These are phyloP conservation scores for Eolophus roseicapilla DNA, from an alignment of 2,113 vertebrate species.

Conservation along the genomic window DNA sequence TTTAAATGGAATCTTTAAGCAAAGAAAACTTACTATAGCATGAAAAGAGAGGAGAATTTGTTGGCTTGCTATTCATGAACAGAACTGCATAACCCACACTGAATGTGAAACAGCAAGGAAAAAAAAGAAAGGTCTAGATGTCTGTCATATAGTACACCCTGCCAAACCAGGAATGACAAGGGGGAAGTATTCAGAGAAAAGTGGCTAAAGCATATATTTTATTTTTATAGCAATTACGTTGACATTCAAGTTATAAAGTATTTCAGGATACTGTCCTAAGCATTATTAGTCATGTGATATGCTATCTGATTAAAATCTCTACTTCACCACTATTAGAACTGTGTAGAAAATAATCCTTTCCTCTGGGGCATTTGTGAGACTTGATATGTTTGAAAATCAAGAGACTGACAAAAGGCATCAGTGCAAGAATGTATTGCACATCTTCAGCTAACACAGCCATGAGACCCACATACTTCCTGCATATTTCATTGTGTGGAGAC, in stretches of 20 bases:
- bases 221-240: background rate
- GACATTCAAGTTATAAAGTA: background rate
- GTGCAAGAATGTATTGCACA: background rate
- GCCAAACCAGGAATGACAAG: background rate
- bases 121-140: background rate
- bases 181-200: background rate
- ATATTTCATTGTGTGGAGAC: background rate
- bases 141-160: background rate
- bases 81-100: background rate
- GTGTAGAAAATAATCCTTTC: background rate
- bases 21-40: background rate
- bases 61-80: background rate
- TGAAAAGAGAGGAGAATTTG: background rate
- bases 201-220: background rate
- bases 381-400: background rate
- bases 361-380: background rate
- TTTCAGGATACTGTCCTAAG: background rate
- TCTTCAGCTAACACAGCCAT: background rate
- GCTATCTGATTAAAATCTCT: background rate
- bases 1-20: background rate
- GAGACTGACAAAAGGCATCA: background rate
- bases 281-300: background rate
- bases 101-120: background rate
- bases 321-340: background rate
- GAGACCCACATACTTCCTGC: background rate